phyloP scores from a whole-genome alignment of 92 coral and sea anemone genomes.

The Epizoanthus stellaris region DNA sequence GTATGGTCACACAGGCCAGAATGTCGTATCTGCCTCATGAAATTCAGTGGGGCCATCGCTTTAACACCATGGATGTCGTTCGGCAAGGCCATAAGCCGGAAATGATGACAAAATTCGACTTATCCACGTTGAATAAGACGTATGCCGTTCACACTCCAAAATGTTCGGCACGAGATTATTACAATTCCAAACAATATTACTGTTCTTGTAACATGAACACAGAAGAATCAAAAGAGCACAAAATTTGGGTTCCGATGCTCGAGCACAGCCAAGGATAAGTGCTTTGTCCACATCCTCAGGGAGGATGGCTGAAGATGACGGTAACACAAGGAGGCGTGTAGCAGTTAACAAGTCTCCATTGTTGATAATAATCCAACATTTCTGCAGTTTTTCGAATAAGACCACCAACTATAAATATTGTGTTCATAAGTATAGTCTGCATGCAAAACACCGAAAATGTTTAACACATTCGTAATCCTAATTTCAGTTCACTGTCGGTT shows the following conservation, averaged over 20 bases:
- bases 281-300: too few relatives aligned
- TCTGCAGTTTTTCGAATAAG: too few relatives aligned
- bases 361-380: too few relatives aligned
- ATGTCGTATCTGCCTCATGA: conserved; percentile 88
- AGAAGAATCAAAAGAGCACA: not conserved
- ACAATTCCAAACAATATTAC: conserved; percentile 18
- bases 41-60: conserved; percentile 87
- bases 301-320: too few relatives aligned
- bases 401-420: too few relatives aligned
- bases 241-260: conserved; percentile 9
- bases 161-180: conserved; percentile 57
- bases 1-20: conserved; percentile 93
- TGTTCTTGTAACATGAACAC: not conserved
- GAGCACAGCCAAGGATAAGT: not conserved
- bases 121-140: conserved; percentile 69
- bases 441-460: too few relatives aligned
- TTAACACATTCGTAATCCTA: too few relatives aligned
- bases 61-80: conserved; percentile 57
- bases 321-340: too few relatives aligned
- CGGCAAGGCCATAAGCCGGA: conserved; percentile 33
- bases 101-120: conserved; percentile 51
- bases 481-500: too few relatives aligned
- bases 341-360: too few relatives aligned
- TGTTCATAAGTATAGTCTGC: too few relatives aligned
- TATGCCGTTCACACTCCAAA: conserved; percentile 49